phyloP scores from a whole-genome alignment of 2,888 invertebrate genomes.

The Nephrocerus scutellatus region DNA sequence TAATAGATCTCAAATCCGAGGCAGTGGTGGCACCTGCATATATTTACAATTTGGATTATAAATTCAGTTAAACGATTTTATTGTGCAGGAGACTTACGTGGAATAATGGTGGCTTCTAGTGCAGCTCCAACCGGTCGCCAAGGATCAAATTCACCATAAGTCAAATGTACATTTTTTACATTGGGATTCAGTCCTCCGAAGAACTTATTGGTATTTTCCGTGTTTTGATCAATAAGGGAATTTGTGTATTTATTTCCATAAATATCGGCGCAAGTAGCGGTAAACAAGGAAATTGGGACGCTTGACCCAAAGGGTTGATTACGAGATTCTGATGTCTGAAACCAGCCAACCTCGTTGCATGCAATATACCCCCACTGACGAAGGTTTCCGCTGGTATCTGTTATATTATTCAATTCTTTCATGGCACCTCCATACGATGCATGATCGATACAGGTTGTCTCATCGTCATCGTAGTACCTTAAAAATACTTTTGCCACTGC shows the following conservation, averaged over 20 bases:
- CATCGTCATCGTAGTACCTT: too few relatives aligned
- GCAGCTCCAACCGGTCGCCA: slow-evolving; percentile 51
- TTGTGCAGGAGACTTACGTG: too few relatives aligned
- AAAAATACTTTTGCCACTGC: too few relatives aligned
- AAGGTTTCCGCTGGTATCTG: too few relatives aligned
- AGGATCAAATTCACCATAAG: slow-evolving; percentile 53
- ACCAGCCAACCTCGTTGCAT: slow-evolving; percentile 80
- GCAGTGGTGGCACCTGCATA: too few relatives aligned
- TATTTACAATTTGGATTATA: too few relatives aligned
- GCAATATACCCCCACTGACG: slow-evolving; percentile 77
- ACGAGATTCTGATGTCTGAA: slow-evolving; percentile 61
- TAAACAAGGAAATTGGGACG: slow-evolving; percentile 36
- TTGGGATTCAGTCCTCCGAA: slow-evolving; percentile 49
- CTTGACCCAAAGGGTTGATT: slow-evolving; percentile 52
- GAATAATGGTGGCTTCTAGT: slow-evolving; percentile 37
- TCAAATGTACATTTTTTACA: slow-evolving; percentile 50
- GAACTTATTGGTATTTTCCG: slow-evolving; percentile 44
- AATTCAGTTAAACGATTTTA: too few relatives aligned
- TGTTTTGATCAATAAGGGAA: slow-evolving; percentile 28
- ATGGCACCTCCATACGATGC: too few relatives aligned
- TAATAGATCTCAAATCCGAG: too few relatives aligned
- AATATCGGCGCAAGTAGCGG: slow-evolving; percentile 34
- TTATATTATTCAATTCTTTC: too few relatives aligned
- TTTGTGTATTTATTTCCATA: slow-evolving; percentile 33
- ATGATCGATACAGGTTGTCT: too few relatives aligned